These are phyloP conservation scores for Spatula versicolor DNA, from an alignment of 2,797 vertebrate genomes.

Conservation along the genomic window DNA sequence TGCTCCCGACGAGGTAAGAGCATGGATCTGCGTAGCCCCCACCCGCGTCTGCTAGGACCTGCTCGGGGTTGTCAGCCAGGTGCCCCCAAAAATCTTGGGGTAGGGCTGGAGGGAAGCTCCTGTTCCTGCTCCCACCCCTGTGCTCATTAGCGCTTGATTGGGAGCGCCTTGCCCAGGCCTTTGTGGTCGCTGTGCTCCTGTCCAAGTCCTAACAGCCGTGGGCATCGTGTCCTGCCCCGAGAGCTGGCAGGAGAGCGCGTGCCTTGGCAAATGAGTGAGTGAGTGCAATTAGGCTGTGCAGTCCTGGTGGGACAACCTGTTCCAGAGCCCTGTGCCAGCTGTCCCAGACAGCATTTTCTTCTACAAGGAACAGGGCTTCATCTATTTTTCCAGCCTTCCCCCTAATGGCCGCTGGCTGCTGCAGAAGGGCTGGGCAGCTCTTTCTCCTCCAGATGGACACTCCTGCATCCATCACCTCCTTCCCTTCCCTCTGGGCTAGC, in stretches of 20 bases:
- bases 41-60: fast-evolving
- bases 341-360: background rate
- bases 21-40: fast-evolving
- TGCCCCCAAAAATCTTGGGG: background rate
- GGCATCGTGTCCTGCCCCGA: background rate
- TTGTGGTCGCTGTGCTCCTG: background rate
- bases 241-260: fast-evolving
- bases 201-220: background rate
- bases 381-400: background rate
- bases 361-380: fast-evolving
- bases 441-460: background rate
- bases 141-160: background rate
- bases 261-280: background rate
- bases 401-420: background rate
- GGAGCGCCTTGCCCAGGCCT: fast-evolving
- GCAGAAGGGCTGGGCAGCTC: background rate
- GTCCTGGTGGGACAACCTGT: background rate
- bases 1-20: constrained; percentile 90
- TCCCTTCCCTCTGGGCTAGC: background rate
- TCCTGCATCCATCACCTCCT: background rate
- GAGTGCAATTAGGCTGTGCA: background rate
- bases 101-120: background rate
- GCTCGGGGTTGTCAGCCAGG: background rate
- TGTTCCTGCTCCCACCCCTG: fast-evolving
- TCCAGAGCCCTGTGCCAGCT: background rate